Evolutionary conservation across 2,113 vertebrate species (phyloP).

Genomic region (Ginglymostoma cirratum): DNA sequence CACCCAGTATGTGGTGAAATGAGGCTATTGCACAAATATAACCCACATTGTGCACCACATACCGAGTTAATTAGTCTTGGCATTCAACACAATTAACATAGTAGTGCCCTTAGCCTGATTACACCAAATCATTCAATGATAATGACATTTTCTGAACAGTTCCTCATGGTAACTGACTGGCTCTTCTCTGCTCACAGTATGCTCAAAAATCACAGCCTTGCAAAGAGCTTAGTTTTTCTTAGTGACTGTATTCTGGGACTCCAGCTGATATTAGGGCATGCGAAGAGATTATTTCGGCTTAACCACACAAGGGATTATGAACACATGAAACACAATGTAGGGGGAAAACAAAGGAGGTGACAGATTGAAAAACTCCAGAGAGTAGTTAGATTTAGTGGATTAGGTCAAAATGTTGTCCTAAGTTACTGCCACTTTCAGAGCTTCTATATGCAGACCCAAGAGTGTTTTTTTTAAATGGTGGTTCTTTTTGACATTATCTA

Average conservation of each 20-base stretch:
- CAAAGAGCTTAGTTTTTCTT: background rate
- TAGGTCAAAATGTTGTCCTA: too few species aligned
- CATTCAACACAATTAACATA: background rate
- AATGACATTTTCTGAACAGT: background rate
- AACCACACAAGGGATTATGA: background rate
- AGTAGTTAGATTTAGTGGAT: too few species aligned
- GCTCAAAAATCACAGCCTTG: background rate
- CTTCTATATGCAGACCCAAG: too few species aligned
- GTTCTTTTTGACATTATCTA: too few species aligned
- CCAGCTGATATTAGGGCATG: background rate
- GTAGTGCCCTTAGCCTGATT: background rate
- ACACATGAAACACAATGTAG: background rate
- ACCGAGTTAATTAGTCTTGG: background rate
- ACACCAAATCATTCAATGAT: background rate
- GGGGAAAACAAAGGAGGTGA: background rate
- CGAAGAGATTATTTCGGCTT: background rate
- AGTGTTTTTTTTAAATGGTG: too few species aligned
- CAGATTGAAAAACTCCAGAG: background rate
- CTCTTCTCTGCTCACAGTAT: background rate
- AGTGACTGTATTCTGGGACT: background rate
- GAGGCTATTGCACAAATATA: background rate
- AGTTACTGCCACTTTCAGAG: too few species aligned
- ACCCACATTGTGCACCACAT: background rate
- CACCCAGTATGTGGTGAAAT: background rate
- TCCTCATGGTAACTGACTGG: background rate